These are phyloP conservation scores for Oligia latruncula DNA, from an alignment of 2,888 invertebrate species.

Conservation along the genomic window DNA sequence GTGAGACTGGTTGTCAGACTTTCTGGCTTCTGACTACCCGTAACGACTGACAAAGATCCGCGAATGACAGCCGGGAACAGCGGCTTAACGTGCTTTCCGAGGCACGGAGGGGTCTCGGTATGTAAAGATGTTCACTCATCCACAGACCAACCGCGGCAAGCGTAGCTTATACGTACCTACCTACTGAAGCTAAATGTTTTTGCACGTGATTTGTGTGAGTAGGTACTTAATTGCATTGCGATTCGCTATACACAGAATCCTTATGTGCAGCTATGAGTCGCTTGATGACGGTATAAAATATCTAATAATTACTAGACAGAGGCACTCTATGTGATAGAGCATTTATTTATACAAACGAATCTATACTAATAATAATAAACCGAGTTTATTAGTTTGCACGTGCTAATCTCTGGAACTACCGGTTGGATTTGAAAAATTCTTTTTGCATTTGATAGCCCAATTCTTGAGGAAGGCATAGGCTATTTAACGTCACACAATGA, in stretches of 20 bases:
- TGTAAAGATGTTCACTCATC: too few species aligned
- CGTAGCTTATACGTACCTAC: neutral
- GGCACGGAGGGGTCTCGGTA: too few species aligned
- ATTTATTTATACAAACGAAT: slow-evolving; percentile 6
- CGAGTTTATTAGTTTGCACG: neutral
- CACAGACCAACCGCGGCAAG: too few species aligned
- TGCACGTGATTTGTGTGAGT: slow-evolving; percentile 29
- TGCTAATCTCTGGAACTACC: neutral
- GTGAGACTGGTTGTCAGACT: too few species aligned
- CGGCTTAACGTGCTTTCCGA: too few species aligned
- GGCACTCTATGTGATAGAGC: neutral
- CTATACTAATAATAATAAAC: neutral
- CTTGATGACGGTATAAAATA: slow-evolving; percentile 15
- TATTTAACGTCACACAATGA: neutral
- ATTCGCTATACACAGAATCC: slow-evolving; percentile 19
- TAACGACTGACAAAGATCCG: too few species aligned
- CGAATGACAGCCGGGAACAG: too few species aligned
- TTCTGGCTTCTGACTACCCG: too few species aligned
- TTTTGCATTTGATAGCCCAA: too few species aligned
- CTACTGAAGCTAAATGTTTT: slow-evolving; percentile 2
- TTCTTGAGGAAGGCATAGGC: neutral
- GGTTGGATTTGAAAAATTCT: neutral
- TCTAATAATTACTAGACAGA: slow-evolving; percentile 22
- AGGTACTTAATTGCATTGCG: slow-evolving; percentile 4
- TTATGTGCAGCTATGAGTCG: slow-evolving; percentile 6